Conservation (phyloP, 2,888 invertebrate genomes). For the Trachelus stipa region DNA sequence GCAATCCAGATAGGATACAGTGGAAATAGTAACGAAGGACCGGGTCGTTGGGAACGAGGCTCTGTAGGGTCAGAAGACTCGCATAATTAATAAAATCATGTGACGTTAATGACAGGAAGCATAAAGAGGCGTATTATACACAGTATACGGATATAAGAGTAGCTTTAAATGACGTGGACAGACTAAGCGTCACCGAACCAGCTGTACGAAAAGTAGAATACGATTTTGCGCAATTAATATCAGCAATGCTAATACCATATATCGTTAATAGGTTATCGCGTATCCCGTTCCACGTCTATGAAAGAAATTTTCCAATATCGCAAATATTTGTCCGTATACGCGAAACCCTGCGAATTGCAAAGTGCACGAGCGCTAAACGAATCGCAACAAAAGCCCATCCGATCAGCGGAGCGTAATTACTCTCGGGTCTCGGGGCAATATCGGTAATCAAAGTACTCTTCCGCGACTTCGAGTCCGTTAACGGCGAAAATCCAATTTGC, state of each 20-base stretch:
- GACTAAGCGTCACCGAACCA: neutral
- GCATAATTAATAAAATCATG: neutral
- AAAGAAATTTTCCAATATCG: neutral
- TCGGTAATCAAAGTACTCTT: neutral
- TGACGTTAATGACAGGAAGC: neutral
- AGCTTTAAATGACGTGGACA: neutral
- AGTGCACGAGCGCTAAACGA: neutral
- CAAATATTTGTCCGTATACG: neutral
- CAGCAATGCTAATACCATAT: neutral
- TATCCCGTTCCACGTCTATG: neutral
- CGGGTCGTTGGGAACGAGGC: neutral
- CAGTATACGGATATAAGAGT: neutral
- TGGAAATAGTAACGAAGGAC: neutral
- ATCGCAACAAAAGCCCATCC: neutral
- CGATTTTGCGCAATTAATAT: neutral
- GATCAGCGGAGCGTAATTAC: neutral
- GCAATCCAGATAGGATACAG: neutral
- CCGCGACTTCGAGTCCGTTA: neutral
- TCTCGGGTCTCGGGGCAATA: neutral
- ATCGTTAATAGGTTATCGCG: neutral
- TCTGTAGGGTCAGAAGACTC: neutral
- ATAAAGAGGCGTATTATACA: neutral
- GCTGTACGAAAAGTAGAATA: neutral
- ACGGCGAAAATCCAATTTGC: neutral
- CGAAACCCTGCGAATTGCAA: neutral